A percentile compares a stretch with the other conserved stretches of the same genome.
Evolutionary conservation across 1,140 invertebrate genomes (phyloP).

Genomic region (Drosophila sulfurigaster): DNA sequence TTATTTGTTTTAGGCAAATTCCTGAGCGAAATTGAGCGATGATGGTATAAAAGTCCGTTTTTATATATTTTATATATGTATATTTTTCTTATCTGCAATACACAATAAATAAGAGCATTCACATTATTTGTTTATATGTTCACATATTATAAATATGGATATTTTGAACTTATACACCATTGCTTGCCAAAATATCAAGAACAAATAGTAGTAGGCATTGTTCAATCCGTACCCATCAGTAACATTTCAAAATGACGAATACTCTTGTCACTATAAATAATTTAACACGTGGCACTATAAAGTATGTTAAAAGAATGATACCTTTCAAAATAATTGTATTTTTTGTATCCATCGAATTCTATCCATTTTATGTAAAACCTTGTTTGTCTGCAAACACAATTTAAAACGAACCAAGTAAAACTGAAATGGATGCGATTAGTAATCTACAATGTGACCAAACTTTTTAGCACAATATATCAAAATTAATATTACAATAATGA

Average conservation of each 20-base stretch:
- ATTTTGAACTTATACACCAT: background rate
- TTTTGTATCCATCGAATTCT: background rate
- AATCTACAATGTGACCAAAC: slow-evolving; percentile 24
- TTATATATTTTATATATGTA: background rate
- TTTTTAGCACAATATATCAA: background rate
- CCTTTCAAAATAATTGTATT: background rate
- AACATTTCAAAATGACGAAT: no score
- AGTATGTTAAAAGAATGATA: background rate
- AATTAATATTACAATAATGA: background rate
- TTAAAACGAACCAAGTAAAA: slow-evolving; percentile 36
- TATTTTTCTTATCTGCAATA: background rate
- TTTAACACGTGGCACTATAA: background rate
- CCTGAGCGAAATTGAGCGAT: background rate
- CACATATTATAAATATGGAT: no score
- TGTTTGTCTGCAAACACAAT: slow-evolving; percentile 84
- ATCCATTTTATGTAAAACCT: slow-evolving; percentile 59
- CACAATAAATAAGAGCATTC: no score
- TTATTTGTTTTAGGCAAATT: background rate
- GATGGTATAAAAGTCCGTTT: background rate
- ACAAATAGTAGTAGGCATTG: no score
- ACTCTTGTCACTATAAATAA: background rate
- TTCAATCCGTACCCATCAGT: no score
- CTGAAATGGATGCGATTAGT: slow-evolving; percentile 50
- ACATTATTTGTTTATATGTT: background rate
- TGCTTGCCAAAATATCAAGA: background rate